phyloP scores from a whole-genome alignment of 37 sponge, comb jelly and placozoan species.

The Crambe crambe region DNA sequence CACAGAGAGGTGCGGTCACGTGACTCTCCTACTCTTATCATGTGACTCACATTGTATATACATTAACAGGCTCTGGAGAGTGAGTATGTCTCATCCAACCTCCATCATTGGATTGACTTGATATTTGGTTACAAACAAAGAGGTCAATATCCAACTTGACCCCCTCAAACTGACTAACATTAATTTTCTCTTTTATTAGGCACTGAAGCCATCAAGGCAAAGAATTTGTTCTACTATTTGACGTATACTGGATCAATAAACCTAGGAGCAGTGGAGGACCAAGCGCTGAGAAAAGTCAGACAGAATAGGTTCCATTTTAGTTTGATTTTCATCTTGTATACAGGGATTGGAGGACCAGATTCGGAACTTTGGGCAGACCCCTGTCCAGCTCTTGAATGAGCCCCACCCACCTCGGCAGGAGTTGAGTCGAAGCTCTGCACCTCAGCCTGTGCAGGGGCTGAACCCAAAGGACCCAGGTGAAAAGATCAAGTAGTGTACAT shows the following conservation, averaged over 20 bases:
- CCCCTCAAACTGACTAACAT: neutral
- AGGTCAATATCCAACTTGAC: constrained; percentile 34
- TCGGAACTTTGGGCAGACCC: constrained; percentile 88
- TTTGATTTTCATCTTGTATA: neutral
- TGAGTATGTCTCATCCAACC: constrained; percentile 84
- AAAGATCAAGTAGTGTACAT: too few species aligned
- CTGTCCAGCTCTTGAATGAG: constrained; percentile 76
- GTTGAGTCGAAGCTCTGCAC: constrained; percentile 27
- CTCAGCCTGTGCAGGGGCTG: constrained; percentile 35
- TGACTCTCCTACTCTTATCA: neutral
- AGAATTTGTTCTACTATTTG: constrained; percentile 89
- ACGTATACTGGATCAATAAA: constrained; percentile 82
- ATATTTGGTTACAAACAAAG: constrained; percentile 94
- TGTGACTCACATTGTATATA: constrained; percentile 2
- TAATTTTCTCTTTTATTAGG: constrained; percentile 34
- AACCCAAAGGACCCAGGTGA: constrained; percentile 46
- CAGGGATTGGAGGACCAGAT: constrained; percentile 90
- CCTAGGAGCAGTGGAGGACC: constrained; percentile 60
- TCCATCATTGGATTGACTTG: constrained; percentile 92
- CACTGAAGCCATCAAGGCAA: constrained; percentile 63
- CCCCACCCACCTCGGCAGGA: constrained; percentile 79
- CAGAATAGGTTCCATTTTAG: neutral
- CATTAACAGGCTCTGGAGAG: constrained; percentile 78
- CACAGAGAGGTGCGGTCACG: constrained; percentile 59
- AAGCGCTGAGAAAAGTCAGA: constrained; percentile 39